Percentiles rank a stretch among this genome's conserved stretches.
Conservation (phyloP, 2,888 invertebrate species). For the Diplazon laetatorius region DNA sequence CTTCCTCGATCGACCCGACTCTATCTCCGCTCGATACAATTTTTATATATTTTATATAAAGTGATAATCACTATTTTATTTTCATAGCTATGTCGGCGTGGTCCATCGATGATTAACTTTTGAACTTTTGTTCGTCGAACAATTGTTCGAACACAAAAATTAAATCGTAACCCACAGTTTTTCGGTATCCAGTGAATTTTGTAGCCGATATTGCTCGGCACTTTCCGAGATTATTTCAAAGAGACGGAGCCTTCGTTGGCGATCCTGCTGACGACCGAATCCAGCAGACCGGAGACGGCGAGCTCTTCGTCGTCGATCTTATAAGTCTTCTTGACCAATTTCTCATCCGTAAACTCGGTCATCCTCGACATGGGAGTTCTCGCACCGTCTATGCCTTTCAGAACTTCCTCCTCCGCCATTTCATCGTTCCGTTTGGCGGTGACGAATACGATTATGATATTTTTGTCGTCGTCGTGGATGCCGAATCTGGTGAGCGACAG, state of each 20-base stretch:
- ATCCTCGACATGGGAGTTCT: slow-evolving; percentile 83
- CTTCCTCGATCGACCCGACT: too few relatives aligned
- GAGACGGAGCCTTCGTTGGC: slow-evolving; percentile 86
- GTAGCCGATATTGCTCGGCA: not conserved
- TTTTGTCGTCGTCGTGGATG: slow-evolving; percentile 83
- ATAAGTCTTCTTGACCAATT: slow-evolving; percentile 85
- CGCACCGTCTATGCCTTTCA: slow-evolving; percentile 84
- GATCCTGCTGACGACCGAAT: slow-evolving; percentile 87
- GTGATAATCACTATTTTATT: too few relatives aligned
- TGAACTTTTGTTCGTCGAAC: too few relatives aligned
- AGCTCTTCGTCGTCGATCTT: slow-evolving; percentile 85
- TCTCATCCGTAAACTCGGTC: slow-evolving; percentile 82
- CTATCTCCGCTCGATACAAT: too few relatives aligned
- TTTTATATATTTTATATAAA: too few relatives aligned
- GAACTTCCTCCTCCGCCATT: slow-evolving; percentile 77
- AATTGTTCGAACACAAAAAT: slow-evolving; percentile 37
- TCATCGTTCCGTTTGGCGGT: slow-evolving; percentile 74
- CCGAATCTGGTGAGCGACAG: slow-evolving; percentile 88
- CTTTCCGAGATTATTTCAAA: slow-evolving; percentile 62
- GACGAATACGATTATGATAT: slow-evolving; percentile 83
- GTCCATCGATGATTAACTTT: too few relatives aligned
- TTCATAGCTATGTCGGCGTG: too few relatives aligned
- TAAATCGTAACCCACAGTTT: not conserved
- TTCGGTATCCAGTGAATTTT: not conserved
- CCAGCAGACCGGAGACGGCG: slow-evolving; percentile 82